Evolutionary conservation across 2,888 invertebrate species (phyloP).

Genomic region (Minunthozetes semirufus): DNA sequence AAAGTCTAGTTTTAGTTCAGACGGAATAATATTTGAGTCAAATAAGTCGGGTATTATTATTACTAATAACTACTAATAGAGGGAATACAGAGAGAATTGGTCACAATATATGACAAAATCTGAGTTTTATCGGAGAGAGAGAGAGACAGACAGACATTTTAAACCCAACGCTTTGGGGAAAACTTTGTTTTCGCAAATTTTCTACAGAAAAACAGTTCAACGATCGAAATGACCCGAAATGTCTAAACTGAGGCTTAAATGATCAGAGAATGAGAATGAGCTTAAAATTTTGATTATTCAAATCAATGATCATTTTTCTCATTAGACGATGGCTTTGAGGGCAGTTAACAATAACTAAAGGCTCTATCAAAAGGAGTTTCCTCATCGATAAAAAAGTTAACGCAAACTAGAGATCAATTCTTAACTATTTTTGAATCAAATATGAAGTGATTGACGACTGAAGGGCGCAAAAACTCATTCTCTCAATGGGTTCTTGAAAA

Average conservation of each 20-base stretch:
- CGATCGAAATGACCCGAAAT: constrained; percentile 8
- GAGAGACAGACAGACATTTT: not conserved
- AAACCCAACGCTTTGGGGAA: not conserved
- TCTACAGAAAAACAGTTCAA: not conserved
- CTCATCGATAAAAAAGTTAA: not conserved
- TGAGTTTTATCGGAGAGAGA: no score
- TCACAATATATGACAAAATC: no score
- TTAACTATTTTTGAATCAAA: no score
- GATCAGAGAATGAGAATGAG: not conserved
- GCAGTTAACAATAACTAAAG: not conserved
- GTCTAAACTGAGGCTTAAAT: not conserved
- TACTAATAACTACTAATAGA: no score
- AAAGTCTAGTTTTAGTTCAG: no score
- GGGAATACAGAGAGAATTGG: no score
- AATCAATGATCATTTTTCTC: not conserved
- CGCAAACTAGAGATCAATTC: no score
- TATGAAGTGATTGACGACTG: no score
- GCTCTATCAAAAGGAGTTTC: not conserved
- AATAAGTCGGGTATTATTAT: no score
- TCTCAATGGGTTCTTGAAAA: not conserved
- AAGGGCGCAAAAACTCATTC: no score
- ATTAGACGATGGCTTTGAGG: not conserved
- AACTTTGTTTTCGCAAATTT: not conserved
- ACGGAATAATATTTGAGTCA: no score
- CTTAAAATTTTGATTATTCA: not conserved